phyloP scores from a whole-genome alignment of 2,888 invertebrate species.

The Drosophila atroscutellata region DNA sequence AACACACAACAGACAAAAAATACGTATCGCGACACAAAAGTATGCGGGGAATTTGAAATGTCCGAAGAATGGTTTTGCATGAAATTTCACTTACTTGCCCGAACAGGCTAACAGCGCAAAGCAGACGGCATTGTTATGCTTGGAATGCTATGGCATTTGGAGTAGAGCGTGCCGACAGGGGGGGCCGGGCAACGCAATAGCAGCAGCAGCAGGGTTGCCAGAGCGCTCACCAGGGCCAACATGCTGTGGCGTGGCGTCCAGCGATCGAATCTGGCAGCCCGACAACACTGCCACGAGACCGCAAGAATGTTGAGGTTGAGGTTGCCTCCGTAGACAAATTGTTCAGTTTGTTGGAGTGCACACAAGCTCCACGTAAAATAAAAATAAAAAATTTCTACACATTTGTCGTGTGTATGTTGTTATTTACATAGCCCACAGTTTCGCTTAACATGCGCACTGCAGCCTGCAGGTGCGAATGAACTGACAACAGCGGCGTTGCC shows the following conservation, averaged over 20 bases:
- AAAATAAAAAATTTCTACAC: not conserved
- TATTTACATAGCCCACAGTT: conserved; percentile 6
- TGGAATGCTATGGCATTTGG: conserved; percentile 68
- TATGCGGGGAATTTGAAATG: conserved; percentile 83
- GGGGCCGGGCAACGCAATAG: conserved; percentile 6
- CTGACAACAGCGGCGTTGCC: conserved; percentile 63
- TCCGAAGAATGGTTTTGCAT: conserved; percentile 82
- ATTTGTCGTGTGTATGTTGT: conserved; percentile 1
- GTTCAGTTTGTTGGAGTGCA: conserved; percentile 21
- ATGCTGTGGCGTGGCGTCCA: conserved; percentile 47
- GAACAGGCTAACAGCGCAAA: conserved; percentile 80
- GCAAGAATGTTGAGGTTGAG: conserved; percentile 52
- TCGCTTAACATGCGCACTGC: conserved; percentile 49
- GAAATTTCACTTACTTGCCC: conserved; percentile 82
- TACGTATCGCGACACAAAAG: conserved; percentile 57
- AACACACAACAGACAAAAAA: conserved; percentile 14
- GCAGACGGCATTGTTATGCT: conserved; percentile 73
- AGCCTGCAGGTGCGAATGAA: conserved; percentile 40
- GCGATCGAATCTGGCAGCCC: conserved; percentile 61
- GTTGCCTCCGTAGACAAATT: conserved; percentile 27
- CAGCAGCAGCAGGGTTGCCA: conserved; percentile 59
- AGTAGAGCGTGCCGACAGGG: conserved; percentile 16
- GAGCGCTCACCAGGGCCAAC: conserved; percentile 37
- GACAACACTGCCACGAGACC: conserved; percentile 54
- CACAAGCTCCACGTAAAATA: not conserved